Evolutionary conservation across 2,113 vertebrate genomes (phyloP).

Genomic region (Marmota monax): DNA sequence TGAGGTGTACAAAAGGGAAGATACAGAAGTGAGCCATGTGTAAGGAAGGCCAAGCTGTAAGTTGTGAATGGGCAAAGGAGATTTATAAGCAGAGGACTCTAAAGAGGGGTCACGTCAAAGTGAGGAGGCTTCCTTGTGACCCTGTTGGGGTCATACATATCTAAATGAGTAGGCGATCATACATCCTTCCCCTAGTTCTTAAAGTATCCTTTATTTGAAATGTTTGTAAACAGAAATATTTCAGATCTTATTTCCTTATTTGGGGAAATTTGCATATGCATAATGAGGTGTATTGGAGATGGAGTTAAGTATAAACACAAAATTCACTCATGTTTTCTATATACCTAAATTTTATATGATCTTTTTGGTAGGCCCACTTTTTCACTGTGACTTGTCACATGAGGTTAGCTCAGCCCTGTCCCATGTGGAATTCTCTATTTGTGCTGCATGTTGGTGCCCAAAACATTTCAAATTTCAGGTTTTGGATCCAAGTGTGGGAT

Average conservation of each 20-base stretch:
- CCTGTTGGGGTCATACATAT: neutral
- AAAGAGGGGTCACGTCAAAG: neutral
- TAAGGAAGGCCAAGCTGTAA: neutral
- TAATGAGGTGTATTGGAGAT: neutral
- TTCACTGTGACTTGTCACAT: neutral
- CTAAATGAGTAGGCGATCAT: too few species aligned
- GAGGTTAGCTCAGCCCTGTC: neutral
- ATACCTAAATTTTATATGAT: neutral
- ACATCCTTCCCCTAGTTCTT: neutral
- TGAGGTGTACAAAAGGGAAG: neutral
- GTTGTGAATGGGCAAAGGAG: neutral
- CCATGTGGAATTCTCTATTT: neutral
- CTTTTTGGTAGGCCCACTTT: neutral
- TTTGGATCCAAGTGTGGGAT: neutral
- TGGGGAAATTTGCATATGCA: neutral
- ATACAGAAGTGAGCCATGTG: neutral
- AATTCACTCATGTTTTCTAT: neutral
- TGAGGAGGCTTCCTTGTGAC: neutral
- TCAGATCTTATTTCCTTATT: neutral
- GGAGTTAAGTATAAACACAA: neutral
- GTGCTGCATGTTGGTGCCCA: neutral
- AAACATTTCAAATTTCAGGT: neutral
- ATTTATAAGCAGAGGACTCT: neutral
- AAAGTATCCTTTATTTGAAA: neutral
- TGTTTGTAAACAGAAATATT: neutral